A percentile compares a stretch with the other conserved stretches of the same genome.
These are phyloP conservation scores for Manacus vitellinus DNA, from an alignment of 2,113 vertebrate genomes.

Conservation along the genomic window DNA sequence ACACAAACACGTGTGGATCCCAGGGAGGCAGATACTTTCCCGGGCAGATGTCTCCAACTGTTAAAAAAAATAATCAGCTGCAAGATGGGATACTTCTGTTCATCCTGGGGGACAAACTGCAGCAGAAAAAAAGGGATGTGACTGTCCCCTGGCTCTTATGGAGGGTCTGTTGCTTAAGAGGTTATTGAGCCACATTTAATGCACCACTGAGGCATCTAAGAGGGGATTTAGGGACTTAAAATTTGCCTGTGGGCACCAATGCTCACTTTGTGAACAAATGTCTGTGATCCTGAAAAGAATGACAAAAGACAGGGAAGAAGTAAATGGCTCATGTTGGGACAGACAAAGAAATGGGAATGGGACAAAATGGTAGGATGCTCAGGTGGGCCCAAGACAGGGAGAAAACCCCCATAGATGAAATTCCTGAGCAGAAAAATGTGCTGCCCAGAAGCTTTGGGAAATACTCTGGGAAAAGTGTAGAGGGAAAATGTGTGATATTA, in stretches of 20 bases:
- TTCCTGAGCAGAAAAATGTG: neutral
- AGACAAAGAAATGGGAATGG: neutral
- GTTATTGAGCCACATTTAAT: neutral
- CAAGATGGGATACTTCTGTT: neutral
- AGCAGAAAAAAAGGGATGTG: neutral
- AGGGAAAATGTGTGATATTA: neutral
- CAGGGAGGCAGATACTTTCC: neutral
- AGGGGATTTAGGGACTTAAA: constrained; percentile 27
- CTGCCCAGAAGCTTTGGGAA: neutral
- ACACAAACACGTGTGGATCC: fast-evolving
- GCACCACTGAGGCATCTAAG: constrained; percentile 1
- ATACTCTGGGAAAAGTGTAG: neutral
- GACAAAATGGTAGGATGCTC: neutral
- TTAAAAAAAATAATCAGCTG: constrained; percentile 1
- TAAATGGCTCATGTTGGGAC: neutral
- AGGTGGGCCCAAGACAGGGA: neutral
- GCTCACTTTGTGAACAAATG: neutral
- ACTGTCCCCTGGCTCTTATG: neutral
- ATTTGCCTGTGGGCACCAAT: neutral
- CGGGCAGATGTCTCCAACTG: neutral
- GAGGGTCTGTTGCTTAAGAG: neutral
- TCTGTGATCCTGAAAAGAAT: neutral
- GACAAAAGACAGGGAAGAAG: neutral
- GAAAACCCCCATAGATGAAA: neutral
- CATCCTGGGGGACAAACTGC: neutral